Base-by-base conservation (phyloP, 1,140 invertebrate genomes). In the Cyclargus thomasi region DNA sequence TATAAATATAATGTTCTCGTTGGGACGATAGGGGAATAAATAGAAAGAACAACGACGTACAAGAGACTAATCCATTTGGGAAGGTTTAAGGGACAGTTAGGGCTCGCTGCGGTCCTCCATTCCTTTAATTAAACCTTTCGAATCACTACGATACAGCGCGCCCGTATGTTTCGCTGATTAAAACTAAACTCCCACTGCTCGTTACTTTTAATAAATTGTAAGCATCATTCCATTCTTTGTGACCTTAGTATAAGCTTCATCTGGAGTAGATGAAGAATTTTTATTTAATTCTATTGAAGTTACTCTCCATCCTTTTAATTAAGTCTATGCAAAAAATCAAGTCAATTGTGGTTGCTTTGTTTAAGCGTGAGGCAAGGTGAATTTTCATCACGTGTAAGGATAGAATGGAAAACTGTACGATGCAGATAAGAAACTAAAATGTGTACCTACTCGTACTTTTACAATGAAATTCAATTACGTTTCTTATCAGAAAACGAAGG, bases 111-210 rank as follows among this genome's bases (percentile, higher is more conserved):
- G 72, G 67, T 70, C 68, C 67, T 72, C 78, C 82, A 85, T 84
- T 85, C 74, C 74, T 79, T 83, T 86, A 86, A 86, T 86, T 86
- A 85, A 85, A 78, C 77, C 76, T 80, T 77, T 74, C 77, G 67
- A 73, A 69, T 73, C 74, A 72, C 67, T 70, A 72, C 74, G 64
- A 67, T 68, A 72, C 71, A 68, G 72, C 69, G 74, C 63, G 72
- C 67, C 72, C 74, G 74, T 73, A 74, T 74, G 68, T 39, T 63
- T 65, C 70, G 18, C 59, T 67, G 70, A 73, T 70, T 73, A 73
- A 73, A 72, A 47, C 39, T 68, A 71, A 69, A 23, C 64, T 53
- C 8, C n/a, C 16, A n/a, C 36, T 47, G n/a, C 35, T 47, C 14
- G 29, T 29, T 29, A 29, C 29, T 29, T 29, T 29, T 29, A 29